Conservation (phyloP, 2,113 vertebrate genomes). For the Muntiacus muntjak region DNA sequence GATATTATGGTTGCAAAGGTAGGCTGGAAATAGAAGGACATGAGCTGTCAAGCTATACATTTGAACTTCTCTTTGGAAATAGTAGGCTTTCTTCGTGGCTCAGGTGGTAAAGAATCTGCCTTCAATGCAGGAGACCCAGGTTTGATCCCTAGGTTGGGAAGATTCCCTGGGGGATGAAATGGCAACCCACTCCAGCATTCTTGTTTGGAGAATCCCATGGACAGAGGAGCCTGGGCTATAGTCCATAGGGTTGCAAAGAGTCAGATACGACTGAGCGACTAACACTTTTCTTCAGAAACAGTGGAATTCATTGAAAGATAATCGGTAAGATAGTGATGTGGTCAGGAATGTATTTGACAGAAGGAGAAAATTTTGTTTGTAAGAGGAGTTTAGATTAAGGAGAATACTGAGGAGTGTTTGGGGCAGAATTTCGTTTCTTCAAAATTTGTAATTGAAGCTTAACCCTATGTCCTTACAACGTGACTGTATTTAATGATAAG, state of each 20-base stretch:
- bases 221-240: not conserved
- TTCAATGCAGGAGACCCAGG: not conserved
- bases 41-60: not conserved
- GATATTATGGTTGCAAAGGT: accelerated
- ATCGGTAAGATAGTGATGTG: not conserved
- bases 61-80: not conserved
- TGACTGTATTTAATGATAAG: not conserved
- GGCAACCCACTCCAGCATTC: not conserved
- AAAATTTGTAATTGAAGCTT: not conserved
- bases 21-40: not conserved
- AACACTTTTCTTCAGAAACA: not conserved
- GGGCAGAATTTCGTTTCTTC: not conserved
- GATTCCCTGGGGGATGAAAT: not conserved
- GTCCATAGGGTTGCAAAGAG: not conserved
- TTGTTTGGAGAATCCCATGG: not conserved
- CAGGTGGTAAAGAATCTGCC: not conserved
- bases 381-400: not conserved
- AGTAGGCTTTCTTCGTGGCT: not conserved
- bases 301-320: not conserved
- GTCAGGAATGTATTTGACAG: not conserved
- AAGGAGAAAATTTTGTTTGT: not conserved
- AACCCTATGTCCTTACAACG: not conserved
- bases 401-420: not conserved
- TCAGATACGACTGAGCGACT: accelerated
- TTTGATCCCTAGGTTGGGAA: not conserved